Conservation (phyloP, 2,888 invertebrate genomes). For the Epinotia nisella region DNA sequence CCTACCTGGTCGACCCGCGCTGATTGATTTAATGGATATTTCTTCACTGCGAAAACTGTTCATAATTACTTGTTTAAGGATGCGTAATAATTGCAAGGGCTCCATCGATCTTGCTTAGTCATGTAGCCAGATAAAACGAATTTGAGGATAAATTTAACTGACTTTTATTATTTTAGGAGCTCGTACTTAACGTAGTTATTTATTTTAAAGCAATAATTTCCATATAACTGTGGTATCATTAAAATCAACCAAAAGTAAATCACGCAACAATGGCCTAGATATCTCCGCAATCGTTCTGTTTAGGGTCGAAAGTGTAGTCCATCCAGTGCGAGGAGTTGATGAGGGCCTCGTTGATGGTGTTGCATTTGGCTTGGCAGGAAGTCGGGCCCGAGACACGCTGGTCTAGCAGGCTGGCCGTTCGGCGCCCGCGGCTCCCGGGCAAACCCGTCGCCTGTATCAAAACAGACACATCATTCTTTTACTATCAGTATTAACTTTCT, state of each 20-base stretch:
- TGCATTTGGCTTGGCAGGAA: slow-evolving; percentile 67
- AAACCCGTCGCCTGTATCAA: slow-evolving; percentile 58
- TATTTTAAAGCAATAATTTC: background rate
- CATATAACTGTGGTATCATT: background rate
- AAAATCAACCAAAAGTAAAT: background rate
- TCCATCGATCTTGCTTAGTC: background rate
- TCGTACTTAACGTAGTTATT: background rate
- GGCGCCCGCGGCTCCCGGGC: slow-evolving; percentile 63
- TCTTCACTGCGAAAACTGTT: background rate
- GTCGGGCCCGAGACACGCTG: slow-evolving; percentile 63
- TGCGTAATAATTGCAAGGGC: background rate
- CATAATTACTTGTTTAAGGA: background rate
- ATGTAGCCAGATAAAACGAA: slow-evolving; percentile 5
- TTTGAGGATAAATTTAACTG: background rate
- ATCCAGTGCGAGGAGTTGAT: slow-evolving; percentile 72
- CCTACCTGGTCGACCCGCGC: slow-evolving; percentile 47
- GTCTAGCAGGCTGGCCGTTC: slow-evolving; percentile 67
- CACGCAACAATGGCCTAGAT: background rate
- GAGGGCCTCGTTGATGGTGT: slow-evolving; percentile 74
- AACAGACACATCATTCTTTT: background rate
- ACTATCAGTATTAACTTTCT: background rate
- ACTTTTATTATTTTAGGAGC: background rate
- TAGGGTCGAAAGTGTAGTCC: slow-evolving; percentile 64
- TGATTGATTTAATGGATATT: slow-evolving; percentile 41
- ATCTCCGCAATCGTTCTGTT: slow-evolving; percentile 21